These are phyloP conservation scores for Ceratina australensis DNA, from an alignment of 1,140 invertebrate genomes.

Conservation along the genomic window DNA sequence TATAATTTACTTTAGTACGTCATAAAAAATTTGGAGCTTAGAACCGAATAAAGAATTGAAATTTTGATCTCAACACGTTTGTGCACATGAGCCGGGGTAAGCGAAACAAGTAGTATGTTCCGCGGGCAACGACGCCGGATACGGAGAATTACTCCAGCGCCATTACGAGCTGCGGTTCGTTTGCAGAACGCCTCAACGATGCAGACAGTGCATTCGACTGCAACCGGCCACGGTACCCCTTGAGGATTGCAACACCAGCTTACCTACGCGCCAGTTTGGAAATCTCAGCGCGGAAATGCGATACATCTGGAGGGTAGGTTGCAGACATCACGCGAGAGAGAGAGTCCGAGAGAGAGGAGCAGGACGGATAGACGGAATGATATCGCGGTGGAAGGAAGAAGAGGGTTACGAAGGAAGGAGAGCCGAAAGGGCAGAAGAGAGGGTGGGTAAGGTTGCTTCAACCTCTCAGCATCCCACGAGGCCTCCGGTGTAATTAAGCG, in stretches of 20 bases:
- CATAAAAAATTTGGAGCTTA: too few species aligned
- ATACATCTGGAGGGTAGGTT: slow-evolving; percentile 60
- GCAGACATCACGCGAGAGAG: slow-evolving; percentile 64
- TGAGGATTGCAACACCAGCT: slow-evolving; percentile 62
- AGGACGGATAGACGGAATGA: slow-evolving; percentile 23
- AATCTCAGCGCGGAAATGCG: slow-evolving; percentile 71
- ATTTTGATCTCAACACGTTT: too few species aligned
- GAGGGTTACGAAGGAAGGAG: slow-evolving; percentile 54
- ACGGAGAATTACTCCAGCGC: slow-evolving; percentile 60
- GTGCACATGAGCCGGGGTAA: not conserved
- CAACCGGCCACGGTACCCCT: slow-evolving; percentile 61
- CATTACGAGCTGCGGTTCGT: slow-evolving; percentile 65
- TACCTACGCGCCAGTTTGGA: slow-evolving; percentile 66
- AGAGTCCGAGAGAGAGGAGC: slow-evolving; percentile 43
- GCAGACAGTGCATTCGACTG: slow-evolving; percentile 69
- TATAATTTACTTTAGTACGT: too few species aligned
- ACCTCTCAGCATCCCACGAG: slow-evolving; percentile 76
- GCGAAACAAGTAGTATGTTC: slow-evolving; percentile 24
- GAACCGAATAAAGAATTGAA: too few species aligned
- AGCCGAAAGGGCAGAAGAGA: slow-evolving; percentile 46
- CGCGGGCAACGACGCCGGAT: slow-evolving; percentile 46
- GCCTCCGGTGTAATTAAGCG: slow-evolving; percentile 78
- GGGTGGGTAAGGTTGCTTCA: slow-evolving; percentile 71
- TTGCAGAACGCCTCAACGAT: slow-evolving; percentile 62
- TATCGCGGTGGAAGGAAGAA: slow-evolving; percentile 25